These are phyloP conservation scores for Atlantisia rogersi DNA, from an alignment of 2,113 vertebrate genomes.

Conservation along the genomic window DNA sequence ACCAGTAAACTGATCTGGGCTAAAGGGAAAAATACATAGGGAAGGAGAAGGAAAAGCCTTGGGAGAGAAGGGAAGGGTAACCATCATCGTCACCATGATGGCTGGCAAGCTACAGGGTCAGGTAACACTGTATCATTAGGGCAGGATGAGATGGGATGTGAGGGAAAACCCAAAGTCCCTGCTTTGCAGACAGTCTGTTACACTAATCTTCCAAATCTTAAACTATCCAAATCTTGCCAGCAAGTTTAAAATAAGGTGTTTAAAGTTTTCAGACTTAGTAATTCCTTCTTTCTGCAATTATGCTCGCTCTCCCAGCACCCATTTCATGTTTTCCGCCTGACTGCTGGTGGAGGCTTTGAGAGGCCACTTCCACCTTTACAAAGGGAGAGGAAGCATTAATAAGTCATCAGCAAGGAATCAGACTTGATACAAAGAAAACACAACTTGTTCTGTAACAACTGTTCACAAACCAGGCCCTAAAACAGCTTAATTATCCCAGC, in stretches of 20 bases:
- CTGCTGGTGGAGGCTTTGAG: not conserved
- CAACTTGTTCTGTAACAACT: not conserved
- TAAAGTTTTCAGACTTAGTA: not conserved
- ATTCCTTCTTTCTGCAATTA: not conserved
- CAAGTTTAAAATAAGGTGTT: not conserved
- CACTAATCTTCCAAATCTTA: not conserved
- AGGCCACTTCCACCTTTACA: not conserved
- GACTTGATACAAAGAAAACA: not conserved
- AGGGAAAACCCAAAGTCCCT: not conserved
- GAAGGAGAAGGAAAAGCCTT: not conserved
- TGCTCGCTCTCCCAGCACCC: not conserved
- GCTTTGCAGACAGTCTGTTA: not conserved
- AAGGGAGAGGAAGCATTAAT: not conserved
- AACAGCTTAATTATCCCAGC: not conserved
- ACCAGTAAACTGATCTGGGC: not conserved
- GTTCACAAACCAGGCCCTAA: not conserved
- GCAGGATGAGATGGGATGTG: not conserved
- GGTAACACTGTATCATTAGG: not conserved
- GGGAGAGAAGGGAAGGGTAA: not conserved
- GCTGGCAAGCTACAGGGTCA: accelerated
- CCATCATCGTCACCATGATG: not conserved
- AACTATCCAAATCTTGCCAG: not conserved
- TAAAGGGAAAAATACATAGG: not conserved
- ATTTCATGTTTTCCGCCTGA: not conserved
- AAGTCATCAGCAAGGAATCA: not conserved